A percentile compares a stretch with the other conserved stretches of the same genome.
These are phyloP conservation scores for Recurvirostra avosetta DNA, from an alignment of 2,113 vertebrate genomes.

Conservation along the genomic window DNA sequence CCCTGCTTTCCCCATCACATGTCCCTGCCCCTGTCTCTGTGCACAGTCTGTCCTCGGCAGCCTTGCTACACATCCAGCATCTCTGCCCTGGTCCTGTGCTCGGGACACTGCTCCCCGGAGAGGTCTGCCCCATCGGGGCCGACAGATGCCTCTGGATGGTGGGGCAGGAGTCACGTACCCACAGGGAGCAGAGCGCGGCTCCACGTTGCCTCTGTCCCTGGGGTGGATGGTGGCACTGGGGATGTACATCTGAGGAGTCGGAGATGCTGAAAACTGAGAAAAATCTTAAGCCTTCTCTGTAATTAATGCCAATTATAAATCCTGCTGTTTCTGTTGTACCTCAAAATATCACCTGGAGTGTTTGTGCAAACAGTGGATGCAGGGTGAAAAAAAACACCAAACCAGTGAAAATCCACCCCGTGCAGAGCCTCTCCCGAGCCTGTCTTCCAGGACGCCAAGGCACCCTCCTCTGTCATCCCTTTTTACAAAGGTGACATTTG, in stretches of 20 bases:
- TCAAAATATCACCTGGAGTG: neutral
- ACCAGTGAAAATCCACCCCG: neutral
- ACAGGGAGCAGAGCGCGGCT: neutral
- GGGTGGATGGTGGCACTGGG: neutral
- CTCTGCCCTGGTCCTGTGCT: neutral
- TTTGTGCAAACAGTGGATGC: neutral
- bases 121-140: accelerated
- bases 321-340: neutral
- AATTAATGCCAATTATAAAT: neutral
- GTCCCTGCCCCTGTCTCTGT: neutral
- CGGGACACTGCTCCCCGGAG: accelerated
- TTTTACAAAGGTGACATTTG: neutral
- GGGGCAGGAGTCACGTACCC: neutral
- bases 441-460: neutral
- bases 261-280: neutral
- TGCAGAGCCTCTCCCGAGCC: neutral
- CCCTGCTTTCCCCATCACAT: neutral
- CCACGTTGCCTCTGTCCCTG: accelerated
- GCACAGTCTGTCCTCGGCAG: neutral
- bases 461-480: neutral
- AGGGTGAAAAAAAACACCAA: neutral
- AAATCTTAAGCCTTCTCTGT: neutral
- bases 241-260: too few species aligned
- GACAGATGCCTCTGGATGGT: neutral
- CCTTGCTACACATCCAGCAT: neutral